phyloP scores from a whole-genome alignment of 2,797 vertebrate genomes.

The Onychomys leucogaster region DNA sequence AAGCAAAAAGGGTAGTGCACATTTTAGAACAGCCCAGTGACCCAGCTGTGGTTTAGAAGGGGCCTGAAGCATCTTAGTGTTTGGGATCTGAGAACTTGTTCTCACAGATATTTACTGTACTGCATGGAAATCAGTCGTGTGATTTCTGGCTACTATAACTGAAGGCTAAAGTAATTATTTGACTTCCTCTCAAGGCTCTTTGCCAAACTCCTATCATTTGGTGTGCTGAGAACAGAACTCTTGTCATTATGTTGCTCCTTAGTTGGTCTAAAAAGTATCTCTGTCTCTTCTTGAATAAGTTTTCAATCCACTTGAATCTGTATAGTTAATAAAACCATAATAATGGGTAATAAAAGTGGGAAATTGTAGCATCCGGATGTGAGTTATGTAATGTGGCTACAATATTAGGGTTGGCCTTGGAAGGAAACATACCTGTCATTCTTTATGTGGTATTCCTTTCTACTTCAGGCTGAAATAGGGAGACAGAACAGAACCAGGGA shows the following conservation, averaged over 20 bases:
- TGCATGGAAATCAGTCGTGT: conserved; percentile 15
- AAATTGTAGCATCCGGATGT: conserved; percentile 58
- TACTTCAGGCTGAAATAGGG: background rate
- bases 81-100: conserved; percentile 18
- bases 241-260: conserved; percentile 62
- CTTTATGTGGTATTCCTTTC: background rate
- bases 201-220: conserved; percentile 16
- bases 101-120: conserved; percentile 40
- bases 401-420: background rate
- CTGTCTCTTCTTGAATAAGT: conserved; percentile 44
- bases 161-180: background rate
- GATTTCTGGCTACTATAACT: background rate
- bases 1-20: background rate
- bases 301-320: conserved; percentile 48
- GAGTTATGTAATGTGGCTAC: conserved; percentile 48
- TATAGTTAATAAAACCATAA: conserved; percentile 65
- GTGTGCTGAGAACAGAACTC: conserved; percentile 5
- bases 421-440: background rate
- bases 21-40: background rate
- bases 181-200: conserved; percentile 43
- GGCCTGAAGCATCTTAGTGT: background rate
- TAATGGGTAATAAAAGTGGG: conserved; percentile 61
- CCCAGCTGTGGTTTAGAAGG: background rate
- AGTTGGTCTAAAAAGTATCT: background rate
- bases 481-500: background rate